Percentiles rank a stretch among this genome's conserved stretches.
Conservation (phyloP, 2,888 invertebrate genomes). For the Nymphalis polychloros region DNA sequence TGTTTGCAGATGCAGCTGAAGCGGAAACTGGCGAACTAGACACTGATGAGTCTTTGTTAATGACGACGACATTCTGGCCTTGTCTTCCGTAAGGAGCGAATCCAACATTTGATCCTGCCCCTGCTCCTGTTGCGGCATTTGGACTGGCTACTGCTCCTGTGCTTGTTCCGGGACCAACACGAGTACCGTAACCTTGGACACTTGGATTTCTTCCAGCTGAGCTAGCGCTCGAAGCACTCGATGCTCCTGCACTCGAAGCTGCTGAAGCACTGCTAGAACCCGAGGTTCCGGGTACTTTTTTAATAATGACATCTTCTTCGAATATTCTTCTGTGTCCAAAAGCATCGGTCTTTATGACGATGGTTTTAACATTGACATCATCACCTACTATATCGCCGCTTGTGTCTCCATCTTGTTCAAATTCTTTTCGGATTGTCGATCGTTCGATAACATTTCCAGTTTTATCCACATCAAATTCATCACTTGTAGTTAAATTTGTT, state of each 20-base stretch:
- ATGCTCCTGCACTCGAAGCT: conserved; percentile 15
- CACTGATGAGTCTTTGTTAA: conserved; percentile 3
- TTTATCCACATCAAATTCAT: conserved; percentile 43
- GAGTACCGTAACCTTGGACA: conserved; percentile 6
- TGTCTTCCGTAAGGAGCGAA: conserved; percentile 9
- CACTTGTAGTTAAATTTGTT: conserved; percentile 45
- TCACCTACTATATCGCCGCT: conserved; percentile 40
- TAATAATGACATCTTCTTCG: conserved; percentile 60
- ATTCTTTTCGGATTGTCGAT: conserved; percentile 44
- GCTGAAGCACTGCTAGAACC: background rate
- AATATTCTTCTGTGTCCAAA: conserved; percentile 51
- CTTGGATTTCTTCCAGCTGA: background rate
- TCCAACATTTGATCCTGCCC: background rate
- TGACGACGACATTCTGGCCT: background rate
- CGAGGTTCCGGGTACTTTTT: conserved; percentile 31
- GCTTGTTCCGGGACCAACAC: conserved; percentile 10
- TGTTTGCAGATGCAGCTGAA: conserved; percentile 15
- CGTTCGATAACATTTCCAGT: conserved; percentile 49
- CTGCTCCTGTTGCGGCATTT: background rate
- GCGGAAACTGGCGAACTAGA: conserved; percentile 17
- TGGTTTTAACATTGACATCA: conserved; percentile 47
- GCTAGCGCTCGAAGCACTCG: conserved; percentile 18
- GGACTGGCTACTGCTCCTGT: conserved; percentile 12
- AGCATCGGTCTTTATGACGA: conserved; percentile 51
- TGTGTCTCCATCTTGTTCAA: conserved; percentile 39